These are phyloP conservation scores for Butorides virescens DNA, from an alignment of 2,113 vertebrate species.

Conservation along the genomic window DNA sequence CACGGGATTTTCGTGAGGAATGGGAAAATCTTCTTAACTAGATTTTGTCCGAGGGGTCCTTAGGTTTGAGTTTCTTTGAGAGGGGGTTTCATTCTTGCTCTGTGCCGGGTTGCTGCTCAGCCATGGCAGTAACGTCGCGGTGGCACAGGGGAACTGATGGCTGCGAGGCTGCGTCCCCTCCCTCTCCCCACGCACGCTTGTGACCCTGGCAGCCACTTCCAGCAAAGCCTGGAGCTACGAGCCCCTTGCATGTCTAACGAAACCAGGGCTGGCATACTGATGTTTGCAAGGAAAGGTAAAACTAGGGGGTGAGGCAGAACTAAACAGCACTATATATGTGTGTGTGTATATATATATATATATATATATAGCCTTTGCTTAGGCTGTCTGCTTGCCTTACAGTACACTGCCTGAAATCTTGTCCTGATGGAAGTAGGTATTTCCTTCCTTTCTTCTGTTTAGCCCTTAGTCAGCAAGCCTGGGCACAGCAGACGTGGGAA, in stretches of 20 bases:
- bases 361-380: no score
- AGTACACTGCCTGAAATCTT: background rate
- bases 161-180: background rate
- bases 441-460: background rate
- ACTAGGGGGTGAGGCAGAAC: background rate
- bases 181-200: background rate
- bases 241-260: fast-evolving
- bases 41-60: background rate
- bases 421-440: background rate
- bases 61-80: background rate
- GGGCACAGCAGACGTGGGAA: background rate
- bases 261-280: fast-evolving
- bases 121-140: fast-evolving
- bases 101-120: background rate
- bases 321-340: fast-evolving
- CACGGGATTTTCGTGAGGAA: background rate
- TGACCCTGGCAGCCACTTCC: background rate
- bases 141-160: background rate
- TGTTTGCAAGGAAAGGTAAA: background rate
- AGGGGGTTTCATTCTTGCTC: fast-evolving
- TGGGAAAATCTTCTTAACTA: background rate
- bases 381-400: background rate
- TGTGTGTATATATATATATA: no score
- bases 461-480: background rate
- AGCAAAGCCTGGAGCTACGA: background rate